Evolutionary conservation across 2,113 vertebrate genomes (phyloP).

Genomic region (Acanthisitta chloris): DNA sequence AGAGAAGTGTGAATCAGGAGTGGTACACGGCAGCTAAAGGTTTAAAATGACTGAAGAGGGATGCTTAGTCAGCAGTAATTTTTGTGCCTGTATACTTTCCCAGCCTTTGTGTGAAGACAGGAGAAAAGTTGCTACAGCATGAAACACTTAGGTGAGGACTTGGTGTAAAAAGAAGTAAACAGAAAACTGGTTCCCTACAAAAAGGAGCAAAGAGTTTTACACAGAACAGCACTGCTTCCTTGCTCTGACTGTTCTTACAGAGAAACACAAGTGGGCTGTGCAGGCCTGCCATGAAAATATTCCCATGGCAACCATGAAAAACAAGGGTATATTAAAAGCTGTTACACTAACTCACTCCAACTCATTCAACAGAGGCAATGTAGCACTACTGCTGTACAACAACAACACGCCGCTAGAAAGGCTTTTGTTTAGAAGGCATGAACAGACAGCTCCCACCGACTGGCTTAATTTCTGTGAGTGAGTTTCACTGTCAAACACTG

Average conservation of each 20-base stretch:
- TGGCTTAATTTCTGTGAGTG: neutral
- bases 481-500: rapidly evolving
- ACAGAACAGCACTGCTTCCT: neutral
- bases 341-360: neutral
- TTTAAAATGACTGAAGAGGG: neutral
- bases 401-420: neutral
- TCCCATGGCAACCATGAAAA: constrained; percentile 27
- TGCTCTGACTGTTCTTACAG: neutral
- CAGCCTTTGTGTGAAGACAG: neutral
- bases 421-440: neutral
- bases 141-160: neutral
- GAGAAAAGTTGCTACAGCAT: neutral
- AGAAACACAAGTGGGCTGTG: neutral
- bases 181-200: neutral
- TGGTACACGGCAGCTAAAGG: neutral
- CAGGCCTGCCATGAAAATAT: neutral
- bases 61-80: neutral
- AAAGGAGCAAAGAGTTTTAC: neutral
- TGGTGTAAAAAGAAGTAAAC: neutral
- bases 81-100: neutral
- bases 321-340: neutral
- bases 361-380: neutral
- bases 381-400: neutral
- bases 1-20: neutral
- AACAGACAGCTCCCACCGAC: neutral